phyloP scores from a whole-genome alignment of 1,140 invertebrate genomes.

The Parapsyche elsis region DNA sequence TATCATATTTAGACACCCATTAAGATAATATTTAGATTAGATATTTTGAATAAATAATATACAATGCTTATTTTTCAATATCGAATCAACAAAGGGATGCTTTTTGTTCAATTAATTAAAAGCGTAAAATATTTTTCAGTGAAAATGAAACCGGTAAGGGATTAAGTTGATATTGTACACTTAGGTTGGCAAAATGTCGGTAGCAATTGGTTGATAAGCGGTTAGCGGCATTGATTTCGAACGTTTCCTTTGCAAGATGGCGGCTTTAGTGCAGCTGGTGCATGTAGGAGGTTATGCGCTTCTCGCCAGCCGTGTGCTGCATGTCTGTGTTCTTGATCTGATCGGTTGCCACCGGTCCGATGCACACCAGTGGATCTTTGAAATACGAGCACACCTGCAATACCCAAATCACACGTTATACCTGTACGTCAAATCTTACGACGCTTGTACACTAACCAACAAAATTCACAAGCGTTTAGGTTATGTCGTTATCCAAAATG shows the following conservation, averaged over 20 bases:
- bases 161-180: too few relatives aligned
- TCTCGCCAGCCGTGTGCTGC: conserved; percentile 83
- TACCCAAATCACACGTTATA: conserved; percentile 4
- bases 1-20: too few relatives aligned
- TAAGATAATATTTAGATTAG: too few relatives aligned
- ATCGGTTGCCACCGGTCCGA: conserved; percentile 84
- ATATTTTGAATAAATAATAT: too few relatives aligned
- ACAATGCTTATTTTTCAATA: too few relatives aligned
- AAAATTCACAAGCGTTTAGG: too few relatives aligned
- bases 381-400: conserved; percentile 88
- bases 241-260: conserved; percentile 40
- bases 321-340: conserved; percentile 76
- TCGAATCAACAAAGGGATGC: too few relatives aligned
- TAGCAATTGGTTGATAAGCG: background rate
- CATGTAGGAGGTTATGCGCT: conserved; percentile 75
- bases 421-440: too few relatives aligned
- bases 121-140: too few relatives aligned
- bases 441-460: background rate
- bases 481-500: too few relatives aligned
- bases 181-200: background rate
- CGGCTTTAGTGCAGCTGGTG: conserved; percentile 67
- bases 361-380: conserved; percentile 88
- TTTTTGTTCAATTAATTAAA: too few relatives aligned
- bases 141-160: too few relatives aligned
- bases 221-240: conserved; percentile 28